These are phyloP conservation scores for Cetonia aurata DNA, from an alignment of 2,888 invertebrate species.

Conservation along the genomic window DNA sequence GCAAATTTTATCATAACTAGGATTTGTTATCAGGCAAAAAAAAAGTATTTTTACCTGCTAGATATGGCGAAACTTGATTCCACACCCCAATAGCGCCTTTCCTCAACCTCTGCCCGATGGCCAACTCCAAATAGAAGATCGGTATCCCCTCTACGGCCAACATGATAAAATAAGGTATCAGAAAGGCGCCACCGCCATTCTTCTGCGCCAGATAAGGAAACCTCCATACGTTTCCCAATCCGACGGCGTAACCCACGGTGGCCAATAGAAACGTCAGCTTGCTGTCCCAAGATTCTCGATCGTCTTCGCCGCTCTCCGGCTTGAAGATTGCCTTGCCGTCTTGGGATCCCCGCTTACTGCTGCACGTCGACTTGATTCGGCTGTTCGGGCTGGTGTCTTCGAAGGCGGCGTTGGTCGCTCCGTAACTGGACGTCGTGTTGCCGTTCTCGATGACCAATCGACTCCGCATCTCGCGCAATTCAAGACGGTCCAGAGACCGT, in stretches of 20 bases:
- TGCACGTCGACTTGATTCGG: constrained; percentile 65
- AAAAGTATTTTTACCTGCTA: constrained; percentile 70
- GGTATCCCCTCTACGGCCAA: constrained; percentile 94
- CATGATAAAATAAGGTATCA: constrained; percentile 97
- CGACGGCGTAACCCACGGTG: constrained; percentile 91
- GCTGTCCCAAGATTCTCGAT: constrained; percentile 93
- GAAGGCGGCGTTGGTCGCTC: constrained; percentile 89
- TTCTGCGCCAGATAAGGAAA: constrained; percentile 96
- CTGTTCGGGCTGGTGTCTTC: constrained; percentile 72
- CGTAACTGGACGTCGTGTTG: constrained; percentile 74
- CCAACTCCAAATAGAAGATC: constrained; percentile 95
- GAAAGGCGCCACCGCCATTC: constrained; percentile 96
- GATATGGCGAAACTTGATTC: constrained; percentile 91
- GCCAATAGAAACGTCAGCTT: constrained; percentile 92
- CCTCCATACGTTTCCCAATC: constrained; percentile 92
- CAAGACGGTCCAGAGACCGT: constrained; percentile 85
- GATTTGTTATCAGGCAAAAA: too few relatives aligned
- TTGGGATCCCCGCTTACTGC: constrained; percentile 74
- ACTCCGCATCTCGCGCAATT: constrained; percentile 87
- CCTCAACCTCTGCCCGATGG: constrained; percentile 92
- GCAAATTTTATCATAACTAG: too few relatives aligned
- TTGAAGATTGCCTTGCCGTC: constrained; percentile 74
- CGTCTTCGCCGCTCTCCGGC: constrained; percentile 78
- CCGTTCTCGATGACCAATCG: constrained; percentile 72
- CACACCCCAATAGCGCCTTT: constrained; percentile 96